A percentile compares a stretch with the other conserved stretches of the same genome.
Conservation (phyloP, 2,113 vertebrate species). For the Epinephelus moara region DNA sequence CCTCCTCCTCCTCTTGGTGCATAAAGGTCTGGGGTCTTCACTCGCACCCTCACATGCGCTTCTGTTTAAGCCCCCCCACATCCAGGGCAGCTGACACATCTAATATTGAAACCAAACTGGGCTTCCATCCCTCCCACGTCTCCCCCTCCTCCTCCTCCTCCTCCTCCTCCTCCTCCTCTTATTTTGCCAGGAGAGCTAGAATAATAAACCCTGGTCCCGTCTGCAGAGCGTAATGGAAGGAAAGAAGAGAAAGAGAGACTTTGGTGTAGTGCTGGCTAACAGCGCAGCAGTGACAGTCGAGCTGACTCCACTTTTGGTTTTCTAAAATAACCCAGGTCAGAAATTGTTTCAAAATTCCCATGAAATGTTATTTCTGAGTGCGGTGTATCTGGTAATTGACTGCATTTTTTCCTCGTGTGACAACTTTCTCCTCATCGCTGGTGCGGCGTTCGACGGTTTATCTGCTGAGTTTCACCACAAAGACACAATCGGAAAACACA, state of each 20-base stretch:
- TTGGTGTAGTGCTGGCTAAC: slow-evolving; percentile 26
- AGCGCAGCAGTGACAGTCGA: slow-evolving; percentile 37
- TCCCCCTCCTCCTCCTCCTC: not conserved
- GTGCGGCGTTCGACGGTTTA: not conserved
- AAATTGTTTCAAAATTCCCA: slow-evolving; percentile 36
- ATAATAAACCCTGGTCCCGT: slow-evolving; percentile 73
- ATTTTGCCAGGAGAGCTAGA: slow-evolving; percentile 74
- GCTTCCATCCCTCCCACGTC: slow-evolving; percentile 36
- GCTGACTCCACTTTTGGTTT: slow-evolving; percentile 34
- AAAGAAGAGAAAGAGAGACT: slow-evolving; percentile 53
- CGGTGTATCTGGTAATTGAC: slow-evolving; percentile 41
- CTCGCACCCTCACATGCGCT: slow-evolving; percentile 43
- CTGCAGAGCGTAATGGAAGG: slow-evolving; percentile 73
- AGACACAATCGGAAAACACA: slow-evolving; percentile 2
- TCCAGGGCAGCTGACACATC: slow-evolving; percentile 70
- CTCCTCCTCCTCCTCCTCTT: slow-evolving; percentile 41
- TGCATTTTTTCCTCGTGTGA: slow-evolving; percentile 50
- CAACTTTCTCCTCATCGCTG: slow-evolving; percentile 7
- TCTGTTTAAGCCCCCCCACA: slow-evolving; percentile 64
- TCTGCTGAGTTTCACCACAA: slow-evolving; percentile 26
- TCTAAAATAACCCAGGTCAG: slow-evolving; percentile 24
- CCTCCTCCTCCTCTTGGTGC: not conserved
- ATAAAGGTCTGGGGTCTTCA: slow-evolving; percentile 3
- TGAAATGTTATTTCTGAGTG: slow-evolving; percentile 52
- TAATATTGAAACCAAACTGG: slow-evolving; percentile 64